These are phyloP conservation scores for Caenorhabditis tropicalis DNA, from an alignment of 1,140 invertebrate genomes.

Conservation along the genomic window DNA sequence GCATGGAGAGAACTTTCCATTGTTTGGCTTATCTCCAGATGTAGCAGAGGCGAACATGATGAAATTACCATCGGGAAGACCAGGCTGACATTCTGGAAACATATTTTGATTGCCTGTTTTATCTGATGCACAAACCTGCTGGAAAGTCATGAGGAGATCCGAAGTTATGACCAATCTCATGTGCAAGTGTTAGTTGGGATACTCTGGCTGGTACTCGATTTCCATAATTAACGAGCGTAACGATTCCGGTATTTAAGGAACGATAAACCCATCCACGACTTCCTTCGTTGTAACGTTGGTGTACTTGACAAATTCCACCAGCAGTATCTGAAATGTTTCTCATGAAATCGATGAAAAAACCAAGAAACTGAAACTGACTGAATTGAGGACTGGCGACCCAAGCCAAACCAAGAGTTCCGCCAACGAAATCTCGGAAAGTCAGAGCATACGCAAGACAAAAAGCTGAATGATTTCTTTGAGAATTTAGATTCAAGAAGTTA, in stretches of 20 bases:
- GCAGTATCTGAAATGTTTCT: conserved; percentile 80
- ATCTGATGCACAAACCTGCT: conserved; percentile 58
- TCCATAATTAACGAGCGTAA: conserved; percentile 98
- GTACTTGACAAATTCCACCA: conserved; percentile 97
- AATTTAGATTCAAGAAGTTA: conserved; percentile 97
- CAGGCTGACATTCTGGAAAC: conserved; percentile 82
- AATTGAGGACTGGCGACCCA: conserved; percentile 89
- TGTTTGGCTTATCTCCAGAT: conserved; percentile 89
- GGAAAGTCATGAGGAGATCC: conserved; percentile 98
- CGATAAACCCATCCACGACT: conserved; percentile 87
- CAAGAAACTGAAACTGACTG: conserved; percentile 54
- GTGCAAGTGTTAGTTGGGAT: conserved; percentile 94
- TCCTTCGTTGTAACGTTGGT: conserved; percentile 94
- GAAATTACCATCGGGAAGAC: conserved; percentile 90
- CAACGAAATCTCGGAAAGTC: conserved; percentile 92
- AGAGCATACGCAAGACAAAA: conserved; percentile 99
- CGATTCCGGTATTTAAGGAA: conserved; percentile 98
- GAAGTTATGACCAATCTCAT: conserved; percentile 99
- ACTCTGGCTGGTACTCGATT: conserved; percentile 93
- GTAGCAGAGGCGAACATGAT: conserved; percentile 98
- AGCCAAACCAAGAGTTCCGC: conserved; percentile 92
- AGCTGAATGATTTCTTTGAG: conserved; percentile 91
- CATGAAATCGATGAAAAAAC: not conserved
- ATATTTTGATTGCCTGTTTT: not conserved
- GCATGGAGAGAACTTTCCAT: conserved; percentile 90